Evolutionary conservation across 2,113 vertebrate genomes (phyloP), one percentile per base, ranked within the genome.

Genomic region (Xiphorhynchus elegans): DNA sequence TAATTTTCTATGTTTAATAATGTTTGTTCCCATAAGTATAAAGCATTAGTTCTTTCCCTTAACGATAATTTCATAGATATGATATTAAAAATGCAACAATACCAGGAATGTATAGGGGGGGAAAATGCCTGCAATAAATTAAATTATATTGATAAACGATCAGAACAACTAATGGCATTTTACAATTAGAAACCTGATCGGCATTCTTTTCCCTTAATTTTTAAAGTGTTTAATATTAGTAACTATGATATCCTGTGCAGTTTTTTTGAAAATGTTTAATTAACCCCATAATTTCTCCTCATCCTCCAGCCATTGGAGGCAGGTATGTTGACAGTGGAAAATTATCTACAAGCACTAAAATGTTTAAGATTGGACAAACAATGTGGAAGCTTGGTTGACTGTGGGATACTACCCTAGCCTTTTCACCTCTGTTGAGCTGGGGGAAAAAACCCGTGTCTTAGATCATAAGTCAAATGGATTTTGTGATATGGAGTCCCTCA

Each of bases 391-490:
- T 31, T 37, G 44, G 75, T 35, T 87, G 80, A 66, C 31, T 94
- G 69, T 75, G 76, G 93, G 68, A 95, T 79, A 56, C 39, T 87
- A 69, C 79, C 50, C n/a, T 90, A 39, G 55, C 77, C 91, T 95
- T 50, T 96, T 92, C 77, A 87, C 83, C 82, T 74, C 80, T 74
- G 46, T 31, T 76, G 68, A 90, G 89, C 68, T 90, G 44, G 26
- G 42, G 78, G 86, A 90, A 67, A 86, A 82, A 44, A 44, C 5
- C 86, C 40, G 39, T 85, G 81, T 37, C 33, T 73, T 83, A 63
- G 58, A 80, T 85, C 84, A n/a, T 42, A 92, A 87, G 86, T 89
- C 89, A 95, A 95, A 95, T 40, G n/a, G 72, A 59, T 83, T 86
- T 63, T 3, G 2, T 82, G 69, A 87, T 87, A 80, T 17, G 55